Evolutionary conservation across 2,797 vertebrate genomes (phyloP).

Genomic region (Aldrovandia affinis): DNA sequence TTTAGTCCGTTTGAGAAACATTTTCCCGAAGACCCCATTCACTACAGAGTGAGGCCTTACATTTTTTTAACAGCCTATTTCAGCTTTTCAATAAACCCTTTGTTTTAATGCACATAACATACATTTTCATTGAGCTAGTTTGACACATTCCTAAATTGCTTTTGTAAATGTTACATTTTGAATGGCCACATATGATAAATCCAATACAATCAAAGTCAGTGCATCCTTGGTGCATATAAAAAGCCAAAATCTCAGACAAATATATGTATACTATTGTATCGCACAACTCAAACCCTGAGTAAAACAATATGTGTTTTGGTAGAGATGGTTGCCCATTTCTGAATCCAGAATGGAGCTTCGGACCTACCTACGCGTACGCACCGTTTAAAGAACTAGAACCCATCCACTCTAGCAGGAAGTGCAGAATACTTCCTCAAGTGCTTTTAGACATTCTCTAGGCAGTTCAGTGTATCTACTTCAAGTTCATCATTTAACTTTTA

Average conservation of each 20-base stretch:
- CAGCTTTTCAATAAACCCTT: background rate
- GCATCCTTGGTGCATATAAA: background rate
- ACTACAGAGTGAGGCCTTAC: no score
- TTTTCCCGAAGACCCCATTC: no score
- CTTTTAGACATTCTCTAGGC: background rate
- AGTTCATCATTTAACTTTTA: no score
- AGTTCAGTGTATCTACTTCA: background rate
- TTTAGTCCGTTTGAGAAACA: no score
- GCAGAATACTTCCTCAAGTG: background rate
- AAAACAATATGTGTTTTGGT: background rate
- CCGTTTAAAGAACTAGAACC: background rate
- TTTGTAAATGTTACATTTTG: background rate
- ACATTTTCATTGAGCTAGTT: background rate
- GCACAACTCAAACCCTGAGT: no score
- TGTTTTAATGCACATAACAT: background rate
- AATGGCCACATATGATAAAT: background rate
- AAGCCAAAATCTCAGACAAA: background rate
- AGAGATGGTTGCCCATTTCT: background rate
- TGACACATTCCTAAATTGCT: background rate
- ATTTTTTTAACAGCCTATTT: no score
- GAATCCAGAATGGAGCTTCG: background rate
- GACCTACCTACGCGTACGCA: background rate
- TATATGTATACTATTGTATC: no score
- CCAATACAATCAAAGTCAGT: background rate
- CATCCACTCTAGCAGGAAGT: background rate